Conservation (phyloP, 1,140 invertebrate genomes). For the Grapholita molesta region DNA sequence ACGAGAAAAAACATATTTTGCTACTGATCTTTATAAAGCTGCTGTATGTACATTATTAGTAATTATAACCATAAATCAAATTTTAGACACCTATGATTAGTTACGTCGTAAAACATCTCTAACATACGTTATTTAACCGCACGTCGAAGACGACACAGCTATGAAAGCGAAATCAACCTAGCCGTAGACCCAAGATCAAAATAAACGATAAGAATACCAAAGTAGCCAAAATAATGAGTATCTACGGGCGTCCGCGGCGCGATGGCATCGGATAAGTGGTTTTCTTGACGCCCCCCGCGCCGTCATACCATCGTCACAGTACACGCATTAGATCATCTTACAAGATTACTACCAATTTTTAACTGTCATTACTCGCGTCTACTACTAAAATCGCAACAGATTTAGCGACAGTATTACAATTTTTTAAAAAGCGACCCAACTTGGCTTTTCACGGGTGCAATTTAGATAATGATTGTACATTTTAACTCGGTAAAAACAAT, state of each 20-base stretch:
- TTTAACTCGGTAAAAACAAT: too few relatives aligned
- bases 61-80: not conserved
- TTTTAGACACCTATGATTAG: not conserved
- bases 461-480: too few relatives aligned
- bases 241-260: constrained; percentile 29
- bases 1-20: too few relatives aligned
- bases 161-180: constrained; percentile 9
- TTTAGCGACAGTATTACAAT: too few relatives aligned
- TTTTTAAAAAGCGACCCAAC: too few relatives aligned
- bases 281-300: constrained; percentile 66
- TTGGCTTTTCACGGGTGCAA: too few relatives aligned
- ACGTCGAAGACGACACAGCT: not conserved
- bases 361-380: not conserved
- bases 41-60: not conserved
- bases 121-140: not conserved
- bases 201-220: constrained; percentile 35
- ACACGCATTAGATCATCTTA: not conserved
- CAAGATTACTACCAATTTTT: not conserved
- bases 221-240: constrained; percentile 67
- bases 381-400: not conserved
- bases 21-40: too few relatives aligned
- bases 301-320: constrained; percentile 48
- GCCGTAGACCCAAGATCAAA: constrained; percentile 9
- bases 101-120: not conserved
- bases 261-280: constrained; percentile 69